Evolutionary conservation across 1,140 invertebrate species (phyloP), one percentile per base, ranked within the genome.

Genomic region (Sarcophaga bullata): DNA sequence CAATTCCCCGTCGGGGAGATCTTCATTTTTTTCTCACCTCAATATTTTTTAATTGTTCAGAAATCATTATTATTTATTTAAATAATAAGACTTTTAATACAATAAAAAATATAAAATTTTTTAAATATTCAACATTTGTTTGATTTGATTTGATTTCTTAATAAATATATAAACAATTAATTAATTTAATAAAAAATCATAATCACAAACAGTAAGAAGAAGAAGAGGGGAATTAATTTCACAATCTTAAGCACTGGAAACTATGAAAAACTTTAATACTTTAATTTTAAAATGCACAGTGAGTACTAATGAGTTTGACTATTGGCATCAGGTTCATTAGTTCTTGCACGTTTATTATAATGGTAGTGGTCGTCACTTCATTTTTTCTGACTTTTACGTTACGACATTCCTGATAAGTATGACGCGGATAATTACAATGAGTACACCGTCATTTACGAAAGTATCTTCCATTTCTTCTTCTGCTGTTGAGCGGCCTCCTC

Each of bases 1-100:
- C 82, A 76, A 83, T 83, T 83, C 82, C 82, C 82, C 72, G 82
- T 83, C 73, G 73, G 82, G 82, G 82, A 83, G 80, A 81, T 52
- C 4, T 4, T 37, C 1, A 37, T 37, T 37, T 37, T 37, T 37
- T 37, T 37, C 25, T 37, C n/a, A 37, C 4, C 25, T 37, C 25
- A 37, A 37, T 37, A 37, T 37, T 37, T 37, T 37, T 37, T 37
- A 37, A 37, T 37, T n/a, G n/a, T n/a, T n/a, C n/a, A 37, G 25
- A 37, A 37, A 37, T 37, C 25, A 37, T 37, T 37, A 37, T 37
- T 37, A 37, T 37, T 37, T 37, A n/a, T 2, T 37, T 37, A 37
- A 37, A 37, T 37, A 37, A 37, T 37, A 37, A 1, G 25, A 37
- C 25, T 37, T 37, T n/a, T 37, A 37, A 37, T 37, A 37, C 1